Evolutionary conservation across 2,113 vertebrate species (phyloP).

Genomic region (Labrus mixtus): DNA sequence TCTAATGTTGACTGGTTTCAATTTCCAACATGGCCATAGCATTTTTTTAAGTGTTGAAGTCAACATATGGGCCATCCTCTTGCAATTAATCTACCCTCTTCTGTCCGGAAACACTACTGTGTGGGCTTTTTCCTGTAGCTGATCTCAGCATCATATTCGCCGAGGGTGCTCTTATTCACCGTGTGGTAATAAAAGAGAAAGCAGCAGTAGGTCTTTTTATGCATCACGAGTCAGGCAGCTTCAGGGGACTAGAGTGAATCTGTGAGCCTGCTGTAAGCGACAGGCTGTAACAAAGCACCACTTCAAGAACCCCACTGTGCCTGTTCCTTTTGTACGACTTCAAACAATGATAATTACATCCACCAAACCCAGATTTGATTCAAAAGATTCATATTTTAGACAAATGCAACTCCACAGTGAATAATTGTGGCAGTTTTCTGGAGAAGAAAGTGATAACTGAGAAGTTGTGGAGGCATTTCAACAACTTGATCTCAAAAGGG

Average conservation of each 20-base stretch:
- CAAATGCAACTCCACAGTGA: background rate
- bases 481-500: background rate
- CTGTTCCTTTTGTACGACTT: conserved; percentile 4
- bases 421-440: background rate
- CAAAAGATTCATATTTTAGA: conserved; percentile 7
- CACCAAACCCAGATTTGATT: conserved; percentile 29
- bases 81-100: conserved; percentile 8
- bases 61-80: background rate
- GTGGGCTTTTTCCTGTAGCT: conserved; percentile 50
- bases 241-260: conserved; percentile 39
- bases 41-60: conserved; percentile 1
- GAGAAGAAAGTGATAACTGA: background rate
- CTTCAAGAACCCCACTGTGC: conserved; percentile 11
- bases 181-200: conserved; percentile 55
- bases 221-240: conserved; percentile 61
- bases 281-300: conserved; percentile 31
- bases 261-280: conserved; percentile 36
- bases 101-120: conserved; percentile 19
- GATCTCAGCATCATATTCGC: conserved; percentile 33
- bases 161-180: conserved; percentile 48
- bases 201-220: conserved; percentile 59
- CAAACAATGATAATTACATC: conserved; percentile 6
- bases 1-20: background rate
- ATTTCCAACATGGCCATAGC: background rate
- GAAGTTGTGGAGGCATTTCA: background rate